These are phyloP conservation scores for Halocynthia aurantium DNA, from an alignment of 23 tunicate genomes.

Conservation along the genomic window DNA sequence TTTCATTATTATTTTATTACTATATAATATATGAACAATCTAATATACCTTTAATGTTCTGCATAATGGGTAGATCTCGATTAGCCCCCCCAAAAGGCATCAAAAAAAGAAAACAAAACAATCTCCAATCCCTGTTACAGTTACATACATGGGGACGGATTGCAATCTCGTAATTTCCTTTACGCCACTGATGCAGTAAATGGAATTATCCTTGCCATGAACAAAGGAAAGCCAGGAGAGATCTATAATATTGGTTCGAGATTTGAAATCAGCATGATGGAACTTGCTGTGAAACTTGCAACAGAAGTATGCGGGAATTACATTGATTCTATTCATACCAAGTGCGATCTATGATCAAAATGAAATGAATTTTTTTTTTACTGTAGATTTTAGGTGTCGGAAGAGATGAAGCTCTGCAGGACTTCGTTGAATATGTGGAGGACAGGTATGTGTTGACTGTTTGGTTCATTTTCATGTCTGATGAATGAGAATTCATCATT, in stretches of 20 bases:
- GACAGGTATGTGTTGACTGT: background rate
- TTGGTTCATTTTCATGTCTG: no score
- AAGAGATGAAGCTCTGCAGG: background rate
- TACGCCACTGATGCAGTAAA: background rate
- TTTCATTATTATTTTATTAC: no score
- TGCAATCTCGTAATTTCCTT: slow-evolving; percentile 3
- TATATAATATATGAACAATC: no score
- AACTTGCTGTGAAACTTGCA: background rate
- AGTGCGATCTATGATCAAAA: background rate
- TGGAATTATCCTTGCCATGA: background rate
- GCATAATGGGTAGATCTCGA: no score
- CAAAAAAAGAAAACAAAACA: no score
- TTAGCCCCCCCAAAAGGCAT: no score
- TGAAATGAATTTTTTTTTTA: background rate
- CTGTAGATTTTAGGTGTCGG: background rate
- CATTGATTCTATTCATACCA: background rate
- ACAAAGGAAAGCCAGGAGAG: slow-evolving; percentile 6
- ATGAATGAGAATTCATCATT: no score
- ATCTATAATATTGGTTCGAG: background rate
- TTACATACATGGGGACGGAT: background rate
- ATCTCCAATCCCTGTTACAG: background rate
- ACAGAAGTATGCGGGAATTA: background rate
- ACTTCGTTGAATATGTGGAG: background rate
- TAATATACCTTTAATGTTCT: no score
- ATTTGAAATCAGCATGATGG: slow-evolving; percentile 5